A percentile compares a stretch with the other conserved stretches of the same genome.
phyloP scores from a whole-genome alignment of 2,113 vertebrate genomes.

The Corythoichthys haematopterus region DNA sequence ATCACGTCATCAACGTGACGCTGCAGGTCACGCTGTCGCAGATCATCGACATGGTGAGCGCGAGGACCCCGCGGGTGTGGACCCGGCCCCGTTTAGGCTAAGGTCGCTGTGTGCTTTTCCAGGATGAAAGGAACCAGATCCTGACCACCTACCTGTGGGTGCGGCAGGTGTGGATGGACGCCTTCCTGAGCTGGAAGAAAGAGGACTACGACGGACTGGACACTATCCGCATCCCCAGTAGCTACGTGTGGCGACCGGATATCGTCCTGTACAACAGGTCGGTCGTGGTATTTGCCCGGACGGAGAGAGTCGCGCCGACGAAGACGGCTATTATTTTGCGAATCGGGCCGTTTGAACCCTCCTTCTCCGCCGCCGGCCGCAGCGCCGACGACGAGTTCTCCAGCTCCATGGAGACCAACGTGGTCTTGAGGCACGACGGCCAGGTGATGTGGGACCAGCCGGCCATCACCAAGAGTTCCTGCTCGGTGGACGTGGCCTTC shows the following conservation, averaged over 20 bases:
- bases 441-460: conserved; percentile 84
- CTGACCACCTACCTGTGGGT: conserved; percentile 82
- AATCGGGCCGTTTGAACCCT: background rate
- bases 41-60: conserved; percentile 90
- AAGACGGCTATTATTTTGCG: no score
- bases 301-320: no score
- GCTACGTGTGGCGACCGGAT: conserved; percentile 85
- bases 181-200: conserved; percentile 81
- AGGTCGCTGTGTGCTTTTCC: conserved; percentile 6
- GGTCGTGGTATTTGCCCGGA: background rate
- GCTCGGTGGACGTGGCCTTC: conserved; percentile 86
- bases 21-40: conserved; percentile 87
- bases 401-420: conserved; percentile 85
- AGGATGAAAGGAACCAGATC: conserved; percentile 74
- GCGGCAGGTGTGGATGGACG: conserved; percentile 85
- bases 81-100: background rate
- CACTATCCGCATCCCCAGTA: conserved; percentile 84
- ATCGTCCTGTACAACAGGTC: conserved; percentile 93
- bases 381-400: conserved; percentile 80
- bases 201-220: conserved; percentile 83
- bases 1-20: conserved; percentile 83
- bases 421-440: conserved; percentile 79
- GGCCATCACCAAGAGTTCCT: conserved; percentile 88
- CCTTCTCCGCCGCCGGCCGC: background rate
- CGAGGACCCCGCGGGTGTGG: background rate